Percentiles rank a stretch among this genome's conserved stretches.
Evolutionary conservation across 2,113 vertebrate species (phyloP).

Genomic region (Lycaon pictus): DNA sequence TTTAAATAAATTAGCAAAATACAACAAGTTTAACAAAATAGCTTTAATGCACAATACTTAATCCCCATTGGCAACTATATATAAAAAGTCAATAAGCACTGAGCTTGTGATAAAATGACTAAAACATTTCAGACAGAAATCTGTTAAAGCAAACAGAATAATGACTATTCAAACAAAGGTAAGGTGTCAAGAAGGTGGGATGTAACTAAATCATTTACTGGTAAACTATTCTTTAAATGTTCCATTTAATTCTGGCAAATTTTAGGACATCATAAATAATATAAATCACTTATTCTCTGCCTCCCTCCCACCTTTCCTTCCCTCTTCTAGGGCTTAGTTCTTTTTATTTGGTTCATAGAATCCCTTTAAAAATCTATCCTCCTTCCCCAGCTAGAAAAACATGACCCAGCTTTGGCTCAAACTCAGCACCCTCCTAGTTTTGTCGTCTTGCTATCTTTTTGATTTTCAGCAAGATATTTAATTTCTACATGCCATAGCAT

Average conservation of each 20-base stretch:
- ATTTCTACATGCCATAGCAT: not conserved
- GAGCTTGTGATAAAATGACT: not conserved
- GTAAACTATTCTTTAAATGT: not conserved
- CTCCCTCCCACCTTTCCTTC: no score
- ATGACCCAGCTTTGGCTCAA: not conserved
- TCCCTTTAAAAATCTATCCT: not conserved
- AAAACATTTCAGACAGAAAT: not conserved
- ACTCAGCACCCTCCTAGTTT: not conserved
- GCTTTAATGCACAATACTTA: slow-evolving; percentile 20
- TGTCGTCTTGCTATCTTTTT: not conserved
- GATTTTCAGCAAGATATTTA: not conserved
- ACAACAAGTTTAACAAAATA: slow-evolving; percentile 38
- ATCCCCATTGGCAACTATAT: not conserved
- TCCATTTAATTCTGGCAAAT: not conserved
- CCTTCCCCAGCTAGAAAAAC: not conserved
- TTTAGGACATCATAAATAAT: not conserved
- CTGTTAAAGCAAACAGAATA: not conserved
- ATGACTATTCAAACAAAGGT: not conserved
- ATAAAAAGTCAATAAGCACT: not conserved
- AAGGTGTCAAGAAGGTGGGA: not conserved
- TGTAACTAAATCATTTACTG: not conserved
- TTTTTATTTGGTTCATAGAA: not conserved
- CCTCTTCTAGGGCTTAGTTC: not conserved
- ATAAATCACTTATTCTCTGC: not conserved
- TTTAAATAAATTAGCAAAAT: slow-evolving; percentile 62